A percentile compares a stretch with the other conserved stretches of the same genome.
Evolutionary conservation across 2,797 vertebrate species (phyloP).

Genomic region (Brachyrhaphis roseni): DNA sequence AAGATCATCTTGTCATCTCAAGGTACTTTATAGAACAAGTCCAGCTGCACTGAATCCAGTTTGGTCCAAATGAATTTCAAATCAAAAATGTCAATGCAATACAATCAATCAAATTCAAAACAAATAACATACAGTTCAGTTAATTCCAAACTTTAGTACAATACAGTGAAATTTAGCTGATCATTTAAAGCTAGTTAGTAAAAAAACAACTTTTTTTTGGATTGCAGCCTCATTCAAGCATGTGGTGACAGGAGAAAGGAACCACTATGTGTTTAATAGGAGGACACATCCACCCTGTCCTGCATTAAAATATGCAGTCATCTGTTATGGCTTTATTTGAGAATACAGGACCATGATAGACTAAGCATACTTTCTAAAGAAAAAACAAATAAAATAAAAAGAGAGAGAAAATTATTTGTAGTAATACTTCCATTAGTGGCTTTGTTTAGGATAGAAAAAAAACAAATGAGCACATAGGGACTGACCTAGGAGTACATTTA

Average conservation of each 20-base stretch:
- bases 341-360: neutral
- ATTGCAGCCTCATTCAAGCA: neutral
- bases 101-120: neutral
- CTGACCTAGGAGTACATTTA: neutral
- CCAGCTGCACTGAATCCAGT: neutral
- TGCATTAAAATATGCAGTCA: neutral
- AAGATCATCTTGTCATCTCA: neutral
- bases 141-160: neutral
- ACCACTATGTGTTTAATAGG: neutral
- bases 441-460: neutral
- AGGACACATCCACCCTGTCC: neutral
- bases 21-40: neutral
- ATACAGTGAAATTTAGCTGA: neutral
- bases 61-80: neutral
- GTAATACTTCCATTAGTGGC: neutral
- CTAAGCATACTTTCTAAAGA: neutral
- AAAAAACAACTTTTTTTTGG: neutral
- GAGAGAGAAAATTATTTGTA: neutral
- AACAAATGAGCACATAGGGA: neutral
- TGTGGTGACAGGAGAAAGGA: neutral
- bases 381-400: no score
- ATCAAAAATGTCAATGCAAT: neutral
- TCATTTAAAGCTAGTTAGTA: neutral
- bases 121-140: neutral
- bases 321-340: neutral